Conservation (phyloP, 2,797 vertebrate genomes). For the Chromobotia macracanthus region DNA sequence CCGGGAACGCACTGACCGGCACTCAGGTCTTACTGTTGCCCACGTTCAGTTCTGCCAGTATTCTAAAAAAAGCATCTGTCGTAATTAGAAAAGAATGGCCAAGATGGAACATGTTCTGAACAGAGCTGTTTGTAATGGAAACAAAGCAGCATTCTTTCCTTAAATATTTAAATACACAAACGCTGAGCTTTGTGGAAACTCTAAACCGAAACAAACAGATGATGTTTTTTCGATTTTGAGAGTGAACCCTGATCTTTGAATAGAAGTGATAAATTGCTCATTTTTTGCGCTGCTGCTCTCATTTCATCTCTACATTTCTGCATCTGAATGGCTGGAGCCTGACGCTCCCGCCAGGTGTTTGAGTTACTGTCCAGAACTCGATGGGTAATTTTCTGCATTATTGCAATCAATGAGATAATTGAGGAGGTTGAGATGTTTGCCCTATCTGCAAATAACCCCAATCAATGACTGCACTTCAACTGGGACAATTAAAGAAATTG, state of each 20-base stretch:
- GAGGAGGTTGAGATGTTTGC: slow-evolving; percentile 83
- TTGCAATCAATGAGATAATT: slow-evolving; percentile 94
- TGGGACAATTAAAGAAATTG: slow-evolving; percentile 90
- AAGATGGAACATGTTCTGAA: slow-evolving; percentile 22
- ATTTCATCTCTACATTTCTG: slow-evolving; percentile 31
- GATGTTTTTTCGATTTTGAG: not conserved
- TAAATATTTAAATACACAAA: slow-evolving; percentile 32
- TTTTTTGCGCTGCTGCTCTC: not conserved
- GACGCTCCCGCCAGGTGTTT: slow-evolving; percentile 85
- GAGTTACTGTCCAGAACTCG: slow-evolving; percentile 79
- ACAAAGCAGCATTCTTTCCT: slow-evolving; percentile 26
- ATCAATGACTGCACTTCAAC: slow-evolving; percentile 91
- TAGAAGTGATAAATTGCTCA: slow-evolving; percentile 42
- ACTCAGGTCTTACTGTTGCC: slow-evolving; percentile 17
- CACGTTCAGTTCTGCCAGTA: not conserved
- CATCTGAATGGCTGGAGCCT: slow-evolving; percentile 15
- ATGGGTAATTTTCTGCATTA: slow-evolving; percentile 91
- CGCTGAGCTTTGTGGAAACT: slow-evolving; percentile 24
- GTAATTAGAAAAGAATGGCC: slow-evolving; percentile 25
- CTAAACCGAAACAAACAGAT: slow-evolving; percentile 29
- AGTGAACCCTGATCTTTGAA: not conserved
- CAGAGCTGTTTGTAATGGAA: slow-evolving; percentile 37
- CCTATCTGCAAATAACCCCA: slow-evolving; percentile 87
- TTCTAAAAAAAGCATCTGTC: slow-evolving; percentile 11
- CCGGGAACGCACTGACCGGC: not conserved